A percentile compares a stretch with the other conserved stretches of the same genome.
Evolutionary conservation across 2,113 vertebrate genomes (phyloP).

Genomic region (Hippocampus mohnikei): DNA sequence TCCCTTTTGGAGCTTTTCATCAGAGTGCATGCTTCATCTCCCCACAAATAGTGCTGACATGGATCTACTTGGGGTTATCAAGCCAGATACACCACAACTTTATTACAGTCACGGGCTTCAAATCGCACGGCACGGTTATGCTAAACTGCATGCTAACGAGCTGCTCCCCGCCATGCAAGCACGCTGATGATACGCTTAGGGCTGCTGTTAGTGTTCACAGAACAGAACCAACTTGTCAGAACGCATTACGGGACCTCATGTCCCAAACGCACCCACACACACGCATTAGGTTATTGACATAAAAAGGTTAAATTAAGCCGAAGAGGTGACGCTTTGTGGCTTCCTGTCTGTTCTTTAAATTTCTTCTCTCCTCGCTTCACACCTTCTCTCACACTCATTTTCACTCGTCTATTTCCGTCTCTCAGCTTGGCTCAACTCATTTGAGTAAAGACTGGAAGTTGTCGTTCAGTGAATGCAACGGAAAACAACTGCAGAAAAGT

Average conservation of each 20-base stretch:
- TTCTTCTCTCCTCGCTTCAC: constrained; percentile 12
- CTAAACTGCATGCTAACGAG: constrained; percentile 2
- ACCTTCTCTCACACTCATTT: constrained; percentile 26
- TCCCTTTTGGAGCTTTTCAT: background rate
- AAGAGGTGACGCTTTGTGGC: background rate
- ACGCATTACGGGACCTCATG: background rate
- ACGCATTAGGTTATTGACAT: constrained; percentile 3
- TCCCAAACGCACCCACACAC: background rate
- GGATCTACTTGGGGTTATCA: background rate
- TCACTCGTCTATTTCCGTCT: constrained; percentile 21
- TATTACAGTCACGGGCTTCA: background rate
- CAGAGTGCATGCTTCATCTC: background rate
- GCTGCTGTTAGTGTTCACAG: background rate
- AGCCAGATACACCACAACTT: background rate
- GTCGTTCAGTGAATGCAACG: constrained; percentile 19
- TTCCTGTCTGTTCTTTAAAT: constrained; percentile 11
- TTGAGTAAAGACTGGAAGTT: constrained; percentile 34
- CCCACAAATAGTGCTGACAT: background rate
- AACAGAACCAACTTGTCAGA: background rate
- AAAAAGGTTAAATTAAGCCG: constrained; percentile 9
- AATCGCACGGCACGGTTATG: background rate
- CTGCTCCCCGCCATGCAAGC: background rate
- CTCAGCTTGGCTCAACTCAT: constrained; percentile 22
- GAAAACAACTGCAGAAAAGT: constrained; percentile 1
- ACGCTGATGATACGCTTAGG: constrained; percentile 6